phyloP scores from a whole-genome alignment of 2,113 vertebrate species.

The Monopterus albus region DNA sequence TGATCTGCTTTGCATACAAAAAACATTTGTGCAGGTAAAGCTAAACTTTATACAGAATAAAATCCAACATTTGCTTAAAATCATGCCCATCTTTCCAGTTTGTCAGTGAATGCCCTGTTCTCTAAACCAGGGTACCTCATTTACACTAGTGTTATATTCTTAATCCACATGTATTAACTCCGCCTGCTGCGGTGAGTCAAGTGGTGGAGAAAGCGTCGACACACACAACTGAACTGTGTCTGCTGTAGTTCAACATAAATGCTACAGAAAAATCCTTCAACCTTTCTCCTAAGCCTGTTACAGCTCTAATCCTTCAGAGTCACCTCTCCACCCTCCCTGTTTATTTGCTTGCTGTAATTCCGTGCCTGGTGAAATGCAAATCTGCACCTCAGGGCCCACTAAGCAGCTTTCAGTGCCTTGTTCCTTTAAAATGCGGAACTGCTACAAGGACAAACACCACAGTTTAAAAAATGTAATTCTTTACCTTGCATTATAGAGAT shows the following conservation, averaged over 20 bases:
- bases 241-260: slow-evolving; percentile 77
- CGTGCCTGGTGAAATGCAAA: slow-evolving; percentile 80
- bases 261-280: slow-evolving; percentile 80
- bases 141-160: slow-evolving; percentile 25
- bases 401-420: slow-evolving; percentile 78
- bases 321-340: slow-evolving; percentile 71
- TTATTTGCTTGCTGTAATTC: slow-evolving; percentile 76
- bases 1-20: neutral
- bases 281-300: slow-evolving; percentile 83
- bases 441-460: slow-evolving; percentile 43
- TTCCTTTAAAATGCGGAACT: slow-evolving; percentile 63
- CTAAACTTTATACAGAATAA: neutral
- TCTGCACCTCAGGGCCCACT: slow-evolving; percentile 74
- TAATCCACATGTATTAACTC: slow-evolving; percentile 57
- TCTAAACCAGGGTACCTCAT: neutral
- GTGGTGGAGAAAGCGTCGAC: slow-evolving; percentile 53
- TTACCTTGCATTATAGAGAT: slow-evolving; percentile 16
- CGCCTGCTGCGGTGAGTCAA: slow-evolving; percentile 47
- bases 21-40: neutral
- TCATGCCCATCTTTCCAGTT: neutral
- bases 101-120: neutral
- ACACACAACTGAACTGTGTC: slow-evolving; percentile 68
- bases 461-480: slow-evolving; percentile 24
- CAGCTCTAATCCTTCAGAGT: slow-evolving; percentile 78
- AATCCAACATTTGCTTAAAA: neutral